A percentile compares a stretch with the other conserved stretches of the same genome.
Evolutionary conservation across 2,888 invertebrate genomes (phyloP).

Genomic region (Seira ritae): DNA sequence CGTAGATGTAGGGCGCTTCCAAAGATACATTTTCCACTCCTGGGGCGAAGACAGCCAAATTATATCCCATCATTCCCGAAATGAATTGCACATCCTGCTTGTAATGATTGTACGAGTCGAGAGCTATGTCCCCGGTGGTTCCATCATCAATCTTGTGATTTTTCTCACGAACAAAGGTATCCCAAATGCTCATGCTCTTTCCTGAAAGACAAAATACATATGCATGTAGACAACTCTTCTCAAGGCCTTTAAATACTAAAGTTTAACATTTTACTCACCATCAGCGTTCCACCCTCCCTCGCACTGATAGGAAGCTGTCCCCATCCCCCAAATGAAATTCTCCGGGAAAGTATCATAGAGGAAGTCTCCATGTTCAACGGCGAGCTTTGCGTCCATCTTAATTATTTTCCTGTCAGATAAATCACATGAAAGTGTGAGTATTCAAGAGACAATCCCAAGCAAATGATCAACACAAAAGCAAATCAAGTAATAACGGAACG

Average conservation of each 20-base stretch:
- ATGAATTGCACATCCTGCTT: slow-evolving; percentile 75
- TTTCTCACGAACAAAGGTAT: slow-evolving; percentile 75
- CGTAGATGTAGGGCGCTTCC: slow-evolving; percentile 80
- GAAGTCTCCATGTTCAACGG: slow-evolving; percentile 15
- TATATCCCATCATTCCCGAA: slow-evolving; percentile 75
- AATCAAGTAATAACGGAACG: too few species aligned
- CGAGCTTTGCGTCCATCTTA: too few species aligned
- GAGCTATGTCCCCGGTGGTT: slow-evolving; percentile 76
- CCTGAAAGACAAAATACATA: slow-evolving; percentile 70
- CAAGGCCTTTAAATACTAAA: background rate
- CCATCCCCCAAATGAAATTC: slow-evolving; percentile 63
- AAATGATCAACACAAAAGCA: too few species aligned
- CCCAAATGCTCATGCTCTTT: slow-evolving; percentile 76
- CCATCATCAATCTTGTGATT: slow-evolving; percentile 74
- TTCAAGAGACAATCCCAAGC: too few species aligned
- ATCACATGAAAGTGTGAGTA: too few species aligned
- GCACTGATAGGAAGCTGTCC: slow-evolving; percentile 61
- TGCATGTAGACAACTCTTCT: background rate
- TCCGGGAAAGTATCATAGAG: slow-evolving; percentile 46
- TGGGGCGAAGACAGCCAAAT: slow-evolving; percentile 75
- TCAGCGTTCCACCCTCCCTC: slow-evolving; percentile 75
- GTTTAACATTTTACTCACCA: slow-evolving; percentile 68
- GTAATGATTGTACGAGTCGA: slow-evolving; percentile 76
- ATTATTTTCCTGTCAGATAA: too few species aligned
- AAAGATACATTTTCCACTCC: slow-evolving; percentile 78